Percentiles rank a stretch among this genome's conserved stretches.
These are phyloP conservation scores for Beris chalybata DNA, from an alignment of 2,888 invertebrate genomes.

Conservation along the genomic window DNA sequence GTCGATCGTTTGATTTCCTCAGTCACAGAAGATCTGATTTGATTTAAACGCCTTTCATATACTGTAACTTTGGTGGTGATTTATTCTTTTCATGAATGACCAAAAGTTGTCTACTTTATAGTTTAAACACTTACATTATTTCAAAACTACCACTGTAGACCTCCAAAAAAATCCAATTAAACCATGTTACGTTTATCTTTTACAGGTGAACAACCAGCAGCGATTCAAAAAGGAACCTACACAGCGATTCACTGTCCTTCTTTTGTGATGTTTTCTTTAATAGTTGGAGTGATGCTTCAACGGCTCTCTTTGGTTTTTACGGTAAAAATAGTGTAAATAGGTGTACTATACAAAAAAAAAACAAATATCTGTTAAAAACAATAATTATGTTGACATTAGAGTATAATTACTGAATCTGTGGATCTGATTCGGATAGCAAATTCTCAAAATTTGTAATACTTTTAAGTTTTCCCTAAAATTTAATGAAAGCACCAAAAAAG, in stretches of 20 bases:
- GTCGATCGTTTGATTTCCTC: no score
- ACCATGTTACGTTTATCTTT: conserved; percentile 42
- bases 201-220: conserved; percentile 82
- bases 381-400: conserved; percentile 18
- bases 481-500: conserved; percentile 26
- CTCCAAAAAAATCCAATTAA: not conserved
- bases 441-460: conserved; percentile 20
- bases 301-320: conserved; percentile 17
- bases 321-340: conserved; percentile 25
- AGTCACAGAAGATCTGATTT: no score
- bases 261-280: conserved; percentile 8
- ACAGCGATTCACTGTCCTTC: conserved; percentile 23
- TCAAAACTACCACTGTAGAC: no score
- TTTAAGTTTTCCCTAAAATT: conserved; percentile 14
- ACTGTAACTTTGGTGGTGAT: no score
- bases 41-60: no score
- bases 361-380: conserved; percentile 24
- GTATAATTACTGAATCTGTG: conserved; percentile 4
- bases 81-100: no score
- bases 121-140: no score
- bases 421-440: conserved; percentile 8
- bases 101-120: no score
- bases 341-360: conserved; percentile 15
- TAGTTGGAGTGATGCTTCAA: conserved; percentile 22
- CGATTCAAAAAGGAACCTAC: conserved; percentile 65